Evolutionary conservation across 2,888 invertebrate genomes (phyloP), one percentile per base, ranked within the genome.

Genomic region (Eristalis pertinax): DNA sequence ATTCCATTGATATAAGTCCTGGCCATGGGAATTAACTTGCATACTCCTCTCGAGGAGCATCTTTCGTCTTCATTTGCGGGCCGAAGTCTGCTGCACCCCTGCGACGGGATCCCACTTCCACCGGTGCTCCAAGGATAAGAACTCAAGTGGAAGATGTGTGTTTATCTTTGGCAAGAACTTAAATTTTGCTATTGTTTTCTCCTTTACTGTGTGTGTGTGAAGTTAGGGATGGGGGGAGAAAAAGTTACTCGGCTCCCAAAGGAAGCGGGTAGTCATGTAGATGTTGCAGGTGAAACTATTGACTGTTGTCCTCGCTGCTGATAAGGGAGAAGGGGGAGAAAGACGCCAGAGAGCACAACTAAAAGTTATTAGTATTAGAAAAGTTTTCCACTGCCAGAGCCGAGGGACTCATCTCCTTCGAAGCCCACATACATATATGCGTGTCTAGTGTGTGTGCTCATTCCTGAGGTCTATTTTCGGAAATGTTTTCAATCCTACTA

Each of bases 161-260:
- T 86, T 86, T 83, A 83, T 83, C 82, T 83, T 83, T 82, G 74
- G 60, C 77, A 86, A 82, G 60, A 82, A 86, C 85, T 74, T 78
- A 86, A 86, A 82, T 86, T 85, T 86, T 86, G 85, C 82, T 78
- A 86, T 86, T 86, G 82, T 84, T 84, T 84, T 76, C 38, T 22
- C 1, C 50, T 11, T 50, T 60, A 10, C n/a, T 13, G 75, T 50
- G 22, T 50, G 15, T 22, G 41, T 32, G 67, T 77, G 50, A 29
- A 26, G 58, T 13, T 10, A 7, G 22, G n/a, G 58, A n/a, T n/a
- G n/a, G 26, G 22, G 24, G 58, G 4, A 0, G 13, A 3, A 13
- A 60, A 29, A 60, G 60, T 22, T 65, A 26, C 32, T 81, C 26
- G 26, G 5, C 24, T 77, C 81, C 76, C 77, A 60, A 35, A 64